Conservation (phyloP, 2,888 invertebrate species). For the Elegia similella region DNA sequence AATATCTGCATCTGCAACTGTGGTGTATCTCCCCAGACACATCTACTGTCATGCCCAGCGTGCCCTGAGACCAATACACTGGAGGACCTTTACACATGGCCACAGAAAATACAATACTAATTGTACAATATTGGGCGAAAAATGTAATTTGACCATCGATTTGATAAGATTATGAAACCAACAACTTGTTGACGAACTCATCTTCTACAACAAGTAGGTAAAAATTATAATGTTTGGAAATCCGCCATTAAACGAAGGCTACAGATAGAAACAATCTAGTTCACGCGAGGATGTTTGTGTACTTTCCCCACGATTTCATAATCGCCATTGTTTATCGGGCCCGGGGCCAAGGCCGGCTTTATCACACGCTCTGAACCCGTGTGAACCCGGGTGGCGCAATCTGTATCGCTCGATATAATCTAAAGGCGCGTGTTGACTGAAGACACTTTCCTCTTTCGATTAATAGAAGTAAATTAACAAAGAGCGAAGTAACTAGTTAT, state of each 20-base stretch:
- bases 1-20: no score
- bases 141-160: no score
- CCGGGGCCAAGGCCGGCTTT: conserved; percentile 64
- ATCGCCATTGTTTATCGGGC: conserved; percentile 59
- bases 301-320: conserved; percentile 50
- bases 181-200: no score
- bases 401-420: conserved; percentile 26
- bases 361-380: conserved; percentile 58
- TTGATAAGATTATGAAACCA: no score
- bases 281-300: conserved; percentile 9
- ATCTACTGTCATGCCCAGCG: no score
- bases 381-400: conserved; percentile 50
- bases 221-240: neutral
- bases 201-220: neutral
- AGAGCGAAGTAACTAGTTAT: no score
- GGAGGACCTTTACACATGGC: no score
- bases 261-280: neutral
- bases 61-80: no score
- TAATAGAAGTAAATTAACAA: no score
- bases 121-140: no score
- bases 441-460: neutral
- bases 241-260: neutral
- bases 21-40: no score
- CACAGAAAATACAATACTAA: no score
- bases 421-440: conserved; percentile 8